phyloP scores from a whole-genome alignment of 2,113 vertebrate species.

The Siphamia tubifer region DNA sequence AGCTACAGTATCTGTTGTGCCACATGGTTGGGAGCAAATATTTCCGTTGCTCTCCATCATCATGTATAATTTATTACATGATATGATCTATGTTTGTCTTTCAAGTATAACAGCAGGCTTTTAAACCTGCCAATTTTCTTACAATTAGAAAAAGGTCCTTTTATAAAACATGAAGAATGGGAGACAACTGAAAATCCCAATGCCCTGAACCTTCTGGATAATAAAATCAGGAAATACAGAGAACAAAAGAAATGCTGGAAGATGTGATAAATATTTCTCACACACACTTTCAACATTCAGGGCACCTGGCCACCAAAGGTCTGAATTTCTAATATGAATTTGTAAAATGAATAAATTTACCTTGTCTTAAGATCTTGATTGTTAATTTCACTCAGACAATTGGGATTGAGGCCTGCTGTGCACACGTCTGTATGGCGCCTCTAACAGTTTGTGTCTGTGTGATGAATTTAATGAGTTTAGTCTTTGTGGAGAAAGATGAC shows the following conservation, averaged over 20 bases:
- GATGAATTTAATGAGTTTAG: constrained; percentile 50
- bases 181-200: constrained; percentile 16
- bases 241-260: not conserved
- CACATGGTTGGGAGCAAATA: not conserved
- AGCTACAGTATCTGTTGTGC: not conserved
- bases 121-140: constrained; percentile 14
- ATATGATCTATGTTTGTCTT: not conserved
- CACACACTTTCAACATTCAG: constrained; percentile 3
- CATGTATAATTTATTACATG: not conserved
- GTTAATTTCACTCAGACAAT: constrained; percentile 30
- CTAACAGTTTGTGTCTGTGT: not conserved
- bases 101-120: not conserved
- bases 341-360: constrained; percentile 3
- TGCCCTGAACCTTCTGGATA: not conserved
- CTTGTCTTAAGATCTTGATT: constrained; percentile 43
- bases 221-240: constrained; percentile 10
- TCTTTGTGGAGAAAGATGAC: constrained; percentile 57
- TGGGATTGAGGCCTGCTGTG: not conserved
- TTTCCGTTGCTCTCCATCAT: constrained; percentile 5
- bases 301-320: not conserved
- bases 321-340: constrained; percentile 10
- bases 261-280: constrained; percentile 13
- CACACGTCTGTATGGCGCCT: not conserved
- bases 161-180: constrained; percentile 31
- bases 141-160: constrained; percentile 12